Evolutionary conservation across 1,140 invertebrate species (phyloP).

Genomic region (Sipha flava): DNA sequence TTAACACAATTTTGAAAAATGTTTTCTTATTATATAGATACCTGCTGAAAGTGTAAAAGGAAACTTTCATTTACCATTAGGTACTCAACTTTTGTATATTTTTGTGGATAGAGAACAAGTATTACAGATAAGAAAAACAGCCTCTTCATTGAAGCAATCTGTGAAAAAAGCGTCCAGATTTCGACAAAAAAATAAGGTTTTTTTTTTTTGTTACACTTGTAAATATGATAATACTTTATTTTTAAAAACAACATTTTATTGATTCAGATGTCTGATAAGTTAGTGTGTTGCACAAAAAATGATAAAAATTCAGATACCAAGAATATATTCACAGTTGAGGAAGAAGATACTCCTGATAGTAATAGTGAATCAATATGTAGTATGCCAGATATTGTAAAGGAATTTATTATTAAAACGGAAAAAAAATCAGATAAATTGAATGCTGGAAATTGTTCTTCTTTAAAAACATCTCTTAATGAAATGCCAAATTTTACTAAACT

Average conservation of each 20-base stretch:
- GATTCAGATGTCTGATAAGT: neutral
- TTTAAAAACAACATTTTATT: neutral
- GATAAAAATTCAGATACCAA: neutral
- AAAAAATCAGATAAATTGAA: neutral
- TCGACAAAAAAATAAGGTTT: slow-evolving; percentile 17
- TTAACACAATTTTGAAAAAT: too few species aligned
- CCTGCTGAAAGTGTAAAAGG: slow-evolving; percentile 58
- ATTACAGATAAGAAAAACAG: slow-evolving; percentile 43
- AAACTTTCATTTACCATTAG: slow-evolving; percentile 60
- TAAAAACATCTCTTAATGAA: neutral
- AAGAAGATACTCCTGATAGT: slow-evolving; percentile 24
- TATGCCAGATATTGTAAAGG: slow-evolving; percentile 32
- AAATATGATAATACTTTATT: neutral
- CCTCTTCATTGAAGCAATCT: neutral
- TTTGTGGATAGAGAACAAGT: slow-evolving; percentile 59
- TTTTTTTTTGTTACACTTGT: too few species aligned
- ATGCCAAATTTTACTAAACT: slow-evolving; percentile 16
- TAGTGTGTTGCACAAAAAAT: neutral
- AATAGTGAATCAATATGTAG: slow-evolving; percentile 20
- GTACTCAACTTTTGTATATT: slow-evolving; percentile 67
- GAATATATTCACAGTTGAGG: slow-evolving; percentile 8
- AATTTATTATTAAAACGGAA: neutral
- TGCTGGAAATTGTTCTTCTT: neutral
- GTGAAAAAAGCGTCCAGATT: slow-evolving; percentile 5
- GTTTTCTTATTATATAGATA: too few species aligned